phyloP scores from a whole-genome alignment of 1,140 invertebrate genomes.

The Whitmania pigra region DNA sequence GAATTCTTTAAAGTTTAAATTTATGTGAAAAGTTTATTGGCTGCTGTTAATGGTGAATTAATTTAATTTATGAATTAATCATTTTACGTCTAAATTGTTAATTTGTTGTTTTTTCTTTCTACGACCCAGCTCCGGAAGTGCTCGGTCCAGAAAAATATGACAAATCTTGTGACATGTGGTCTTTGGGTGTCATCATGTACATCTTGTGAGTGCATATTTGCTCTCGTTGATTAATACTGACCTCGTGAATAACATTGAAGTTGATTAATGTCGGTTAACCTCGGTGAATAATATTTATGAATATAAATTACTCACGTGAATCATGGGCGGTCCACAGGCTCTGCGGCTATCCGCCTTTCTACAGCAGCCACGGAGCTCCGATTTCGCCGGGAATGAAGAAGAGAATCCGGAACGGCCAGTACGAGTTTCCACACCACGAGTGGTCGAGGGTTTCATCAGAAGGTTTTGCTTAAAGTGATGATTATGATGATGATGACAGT shows the following conservation, averaged over 20 bases:
- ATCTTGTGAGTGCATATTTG: conserved; percentile 61
- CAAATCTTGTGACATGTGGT: conserved; percentile 98
- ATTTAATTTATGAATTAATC: neutral
- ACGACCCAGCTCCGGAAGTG: conserved; percentile 72
- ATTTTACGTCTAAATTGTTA: neutral
- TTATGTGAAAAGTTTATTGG: neutral
- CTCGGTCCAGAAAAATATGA: conserved; percentile 93
- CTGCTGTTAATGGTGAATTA: neutral
- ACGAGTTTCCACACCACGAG: conserved; percentile 88
- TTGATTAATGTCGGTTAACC: no score
- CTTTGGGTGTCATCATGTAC: conserved; percentile 93
- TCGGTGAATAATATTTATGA: no score
- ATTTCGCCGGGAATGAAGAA: conserved; percentile 99
- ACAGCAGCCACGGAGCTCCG: conserved; percentile 85
- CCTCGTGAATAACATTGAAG: no score
- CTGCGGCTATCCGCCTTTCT: conserved; percentile 96
- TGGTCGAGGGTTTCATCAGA: conserved; percentile 86
- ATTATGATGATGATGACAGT: no score
- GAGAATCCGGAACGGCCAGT: conserved; percentile 83
- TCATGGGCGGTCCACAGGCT: conserved; percentile 47
- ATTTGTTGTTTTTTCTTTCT: neutral
- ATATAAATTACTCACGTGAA: no score
- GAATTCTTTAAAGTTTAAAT: neutral
- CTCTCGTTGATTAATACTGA: conserved; percentile 25
- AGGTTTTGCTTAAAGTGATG: conserved; percentile 41